These are phyloP conservation scores for Orussus abietinus DNA, from an alignment of 1,140 invertebrate genomes.

Conservation along the genomic window DNA sequence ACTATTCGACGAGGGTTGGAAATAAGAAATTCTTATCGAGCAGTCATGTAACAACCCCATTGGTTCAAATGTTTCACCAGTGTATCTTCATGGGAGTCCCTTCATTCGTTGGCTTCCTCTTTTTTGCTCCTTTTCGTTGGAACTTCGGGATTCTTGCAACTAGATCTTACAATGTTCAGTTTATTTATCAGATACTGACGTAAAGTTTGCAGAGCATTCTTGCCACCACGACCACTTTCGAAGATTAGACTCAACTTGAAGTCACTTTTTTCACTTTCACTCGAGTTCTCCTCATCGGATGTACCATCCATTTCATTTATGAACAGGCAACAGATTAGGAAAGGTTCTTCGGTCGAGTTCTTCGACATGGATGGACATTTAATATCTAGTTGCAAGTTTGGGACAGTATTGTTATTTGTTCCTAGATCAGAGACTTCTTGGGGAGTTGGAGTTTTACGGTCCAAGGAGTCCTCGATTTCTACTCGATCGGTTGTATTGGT, in stretches of 20 bases:
- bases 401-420: conserved; percentile 4
- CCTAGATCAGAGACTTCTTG: conserved; percentile 12
- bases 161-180: conserved; percentile 29
- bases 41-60: neutral
- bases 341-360: conserved; percentile 13
- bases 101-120: conserved; percentile 7
- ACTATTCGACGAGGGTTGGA: too few relatives aligned
- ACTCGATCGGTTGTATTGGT: neutral
- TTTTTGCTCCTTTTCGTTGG: conserved; percentile 25
- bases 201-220: conserved; percentile 34
- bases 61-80: too few relatives aligned
- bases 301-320: conserved; percentile 9
- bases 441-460: conserved; percentile 24
- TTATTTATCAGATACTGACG: conserved; percentile 43
- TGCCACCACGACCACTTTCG: conserved; percentile 35
- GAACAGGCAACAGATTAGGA: conserved; percentile 22
- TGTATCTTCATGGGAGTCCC: neutral
- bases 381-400: neutral
- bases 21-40: conserved; percentile 5
- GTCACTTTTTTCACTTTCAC: conserved; percentile 9
- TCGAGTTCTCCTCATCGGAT: conserved; percentile 4
- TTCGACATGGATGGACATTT: neutral
- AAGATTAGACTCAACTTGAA: conserved; percentile 34
- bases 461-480: conserved; percentile 4
- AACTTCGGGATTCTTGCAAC: conserved; percentile 14